phyloP scores from a whole-genome alignment of 2,113 vertebrate species.

The Eonycteris spelaea region DNA sequence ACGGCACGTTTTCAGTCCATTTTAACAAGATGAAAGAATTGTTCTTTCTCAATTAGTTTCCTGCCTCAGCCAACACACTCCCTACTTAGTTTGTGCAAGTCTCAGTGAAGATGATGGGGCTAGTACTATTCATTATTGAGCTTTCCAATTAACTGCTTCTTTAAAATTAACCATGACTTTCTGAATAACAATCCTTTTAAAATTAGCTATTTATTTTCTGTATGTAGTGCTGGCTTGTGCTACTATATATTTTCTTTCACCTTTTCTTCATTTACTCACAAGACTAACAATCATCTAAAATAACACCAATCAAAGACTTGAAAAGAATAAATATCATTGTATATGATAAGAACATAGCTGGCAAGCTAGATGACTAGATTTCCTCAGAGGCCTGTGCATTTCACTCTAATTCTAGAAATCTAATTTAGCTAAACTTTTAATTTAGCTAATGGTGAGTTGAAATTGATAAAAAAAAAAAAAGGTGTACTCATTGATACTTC shows the following conservation, averaged over 20 bases:
- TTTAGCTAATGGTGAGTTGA: neutral
- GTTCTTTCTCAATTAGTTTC: neutral
- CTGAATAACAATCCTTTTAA: neutral
- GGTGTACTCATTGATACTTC: neutral
- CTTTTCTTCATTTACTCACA: neutral
- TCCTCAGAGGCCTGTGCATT: neutral
- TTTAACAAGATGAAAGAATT: neutral
- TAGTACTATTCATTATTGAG: accelerated
- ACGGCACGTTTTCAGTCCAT: neutral
- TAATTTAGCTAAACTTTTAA: neutral
- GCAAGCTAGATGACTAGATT: neutral
- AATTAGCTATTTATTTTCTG: neutral
- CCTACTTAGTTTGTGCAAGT: accelerated
- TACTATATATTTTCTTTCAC: neutral
- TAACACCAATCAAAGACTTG: neutral
- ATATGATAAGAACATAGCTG: neutral
- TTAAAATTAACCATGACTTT: slow-evolving; percentile 9
- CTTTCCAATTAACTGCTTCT: neutral
- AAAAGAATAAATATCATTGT: neutral
- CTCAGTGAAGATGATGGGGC: neutral
- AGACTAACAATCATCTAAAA: neutral
- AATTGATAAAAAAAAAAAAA: neutral
- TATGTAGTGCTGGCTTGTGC: neutral
- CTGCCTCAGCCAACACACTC: accelerated
- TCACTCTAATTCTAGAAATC: neutral